Evolutionary conservation across 2,888 invertebrate genomes (phyloP).

Genomic region (Ptychoptera contaminata): DNA sequence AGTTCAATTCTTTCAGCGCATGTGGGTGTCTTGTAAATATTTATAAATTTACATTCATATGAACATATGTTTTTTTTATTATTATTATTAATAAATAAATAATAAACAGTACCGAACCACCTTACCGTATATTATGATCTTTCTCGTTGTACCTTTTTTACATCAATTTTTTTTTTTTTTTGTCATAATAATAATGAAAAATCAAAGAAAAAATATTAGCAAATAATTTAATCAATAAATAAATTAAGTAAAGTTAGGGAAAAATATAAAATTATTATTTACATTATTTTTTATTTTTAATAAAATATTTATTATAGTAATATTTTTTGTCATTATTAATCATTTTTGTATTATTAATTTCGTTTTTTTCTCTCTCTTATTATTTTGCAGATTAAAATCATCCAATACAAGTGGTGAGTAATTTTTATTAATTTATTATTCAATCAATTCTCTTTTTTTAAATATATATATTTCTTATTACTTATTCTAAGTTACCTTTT

Average conservation of each 20-base stretch:
- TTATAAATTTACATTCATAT: slow-evolving; percentile 1
- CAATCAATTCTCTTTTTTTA: neutral
- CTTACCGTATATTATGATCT: no score
- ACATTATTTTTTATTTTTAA: slow-evolving; percentile 2
- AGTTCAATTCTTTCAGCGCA: neutral
- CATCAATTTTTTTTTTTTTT: no score
- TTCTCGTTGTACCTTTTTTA: no score
- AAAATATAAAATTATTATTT: no score
- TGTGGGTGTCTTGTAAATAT: slow-evolving; percentile 5
- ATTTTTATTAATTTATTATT: neutral
- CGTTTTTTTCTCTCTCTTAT: slow-evolving; percentile 8
- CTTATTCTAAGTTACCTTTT: no score
- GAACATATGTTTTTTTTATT: neutral
- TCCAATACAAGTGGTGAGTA: slow-evolving; percentile 32
- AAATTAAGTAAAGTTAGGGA: no score
- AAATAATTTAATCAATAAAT: no score
- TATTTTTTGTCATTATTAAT: neutral
- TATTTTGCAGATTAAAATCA: slow-evolving; percentile 30
- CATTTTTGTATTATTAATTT: neutral
- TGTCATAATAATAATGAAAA: no score
- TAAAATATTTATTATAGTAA: neutral
- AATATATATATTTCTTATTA: no score
- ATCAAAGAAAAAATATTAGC: no score
- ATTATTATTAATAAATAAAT: neutral
- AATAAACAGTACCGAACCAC: neutral